These are phyloP conservation scores for Hybos culiciformis DNA, from an alignment of 2,888 invertebrate species.

Conservation along the genomic window DNA sequence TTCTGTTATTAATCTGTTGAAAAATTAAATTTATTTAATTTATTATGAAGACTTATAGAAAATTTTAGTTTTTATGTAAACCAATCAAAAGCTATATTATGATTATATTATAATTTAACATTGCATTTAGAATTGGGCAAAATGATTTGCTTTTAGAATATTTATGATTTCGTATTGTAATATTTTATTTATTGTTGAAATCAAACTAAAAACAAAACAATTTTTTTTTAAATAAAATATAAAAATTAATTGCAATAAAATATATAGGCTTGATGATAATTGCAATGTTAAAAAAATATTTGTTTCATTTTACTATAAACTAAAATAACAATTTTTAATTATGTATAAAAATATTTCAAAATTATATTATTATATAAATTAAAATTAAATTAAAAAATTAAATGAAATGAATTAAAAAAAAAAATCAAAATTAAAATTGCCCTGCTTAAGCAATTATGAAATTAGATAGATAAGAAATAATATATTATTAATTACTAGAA, in stretches of 20 bases:
- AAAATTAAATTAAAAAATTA: background rate
- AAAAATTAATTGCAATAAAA: background rate
- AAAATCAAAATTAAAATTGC: conserved; percentile 9
- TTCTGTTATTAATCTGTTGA: too few species aligned
- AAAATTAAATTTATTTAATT: too few species aligned
- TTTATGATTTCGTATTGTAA: too few species aligned
- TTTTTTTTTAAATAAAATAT: too few species aligned
- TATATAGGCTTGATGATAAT: background rate
- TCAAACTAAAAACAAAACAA: too few species aligned
- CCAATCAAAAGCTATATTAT: too few species aligned
- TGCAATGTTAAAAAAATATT: background rate
- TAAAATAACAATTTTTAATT: background rate
- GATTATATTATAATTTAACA: too few species aligned
- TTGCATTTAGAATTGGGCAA: too few species aligned
- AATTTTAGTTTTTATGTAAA: too few species aligned
- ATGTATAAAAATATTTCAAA: background rate
- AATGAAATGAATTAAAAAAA: background rate
- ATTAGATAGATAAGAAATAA: conserved; percentile 14
- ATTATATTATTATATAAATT: background rate
- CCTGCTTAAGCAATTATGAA: conserved; percentile 18
- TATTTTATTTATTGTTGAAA: too few species aligned
- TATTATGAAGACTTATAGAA: too few species aligned
- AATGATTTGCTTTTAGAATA: too few species aligned
- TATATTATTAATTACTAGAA: background rate
- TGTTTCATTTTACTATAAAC: background rate